phyloP scores from a whole-genome alignment of 2,113 vertebrate species.

The Panthera uncia region DNA sequence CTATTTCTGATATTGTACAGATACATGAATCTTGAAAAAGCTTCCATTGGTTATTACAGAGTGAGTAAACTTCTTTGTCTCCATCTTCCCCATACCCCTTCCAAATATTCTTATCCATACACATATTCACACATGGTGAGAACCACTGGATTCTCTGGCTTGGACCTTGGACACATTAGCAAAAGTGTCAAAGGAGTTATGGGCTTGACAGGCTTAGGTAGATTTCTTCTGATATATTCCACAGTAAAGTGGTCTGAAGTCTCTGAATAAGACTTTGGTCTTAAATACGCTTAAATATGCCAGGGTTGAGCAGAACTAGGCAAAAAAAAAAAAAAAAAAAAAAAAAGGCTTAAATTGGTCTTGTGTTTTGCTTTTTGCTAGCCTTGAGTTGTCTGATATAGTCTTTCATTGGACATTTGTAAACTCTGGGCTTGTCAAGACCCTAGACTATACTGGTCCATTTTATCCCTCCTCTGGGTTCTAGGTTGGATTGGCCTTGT shows the following conservation, averaged over 20 bases:
- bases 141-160: not conserved
- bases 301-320: not conserved
- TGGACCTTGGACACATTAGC: not conserved
- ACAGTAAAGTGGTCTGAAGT: not conserved
- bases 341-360: not conserved
- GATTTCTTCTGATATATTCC: not conserved
- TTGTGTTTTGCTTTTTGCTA: not conserved
- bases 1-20: not conserved
- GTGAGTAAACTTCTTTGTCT: not conserved
- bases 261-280: not conserved
- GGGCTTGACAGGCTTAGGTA: not conserved
- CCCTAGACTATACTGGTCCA: not conserved
- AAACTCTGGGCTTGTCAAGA: not conserved
- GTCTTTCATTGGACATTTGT: not conserved
- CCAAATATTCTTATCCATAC: not conserved
- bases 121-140: not conserved
- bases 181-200: not conserved
- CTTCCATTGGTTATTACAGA: not conserved
- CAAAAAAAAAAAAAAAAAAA: not conserved
- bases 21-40: not conserved
- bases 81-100: not conserved
- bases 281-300: not conserved
- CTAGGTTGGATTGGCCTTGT: not conserved
- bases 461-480: not conserved
- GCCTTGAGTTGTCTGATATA: not conserved